Evolutionary conservation across 2,888 invertebrate species (phyloP).

Genomic region (Ypsolopha scabrella): DNA sequence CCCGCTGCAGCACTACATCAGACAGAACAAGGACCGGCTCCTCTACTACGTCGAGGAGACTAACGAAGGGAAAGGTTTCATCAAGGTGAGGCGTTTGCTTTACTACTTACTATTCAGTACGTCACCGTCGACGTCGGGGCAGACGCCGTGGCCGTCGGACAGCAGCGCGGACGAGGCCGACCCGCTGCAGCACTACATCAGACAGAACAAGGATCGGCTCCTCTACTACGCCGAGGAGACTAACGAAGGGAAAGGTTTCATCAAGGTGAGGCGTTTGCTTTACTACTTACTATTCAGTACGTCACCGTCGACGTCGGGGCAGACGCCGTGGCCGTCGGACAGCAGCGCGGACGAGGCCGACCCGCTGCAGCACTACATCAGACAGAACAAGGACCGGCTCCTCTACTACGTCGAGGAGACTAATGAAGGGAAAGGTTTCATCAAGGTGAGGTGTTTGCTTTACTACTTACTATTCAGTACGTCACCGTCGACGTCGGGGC

Average conservation of each 20-base stretch:
- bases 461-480: constrained; percentile 16
- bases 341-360: constrained; percentile 13
- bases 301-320: constrained; percentile 41
- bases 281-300: constrained; percentile 16
- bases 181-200: constrained; percentile 52
- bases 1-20: too few relatives aligned
- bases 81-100: too few relatives aligned
- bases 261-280: constrained; percentile 69
- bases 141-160: constrained; percentile 18
- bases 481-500: constrained; percentile 41
- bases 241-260: constrained; percentile 90
- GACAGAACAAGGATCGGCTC: constrained; percentile 80
- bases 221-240: constrained; percentile 88
- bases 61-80: too few relatives aligned
- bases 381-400: constrained; percentile 80
- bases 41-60: too few relatives aligned
- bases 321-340: constrained; percentile 18
- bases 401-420: constrained; percentile 88
- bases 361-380: constrained; percentile 52
- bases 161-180: constrained; percentile 13
- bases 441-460: constrained; percentile 69
- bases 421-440: constrained; percentile 90
- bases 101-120: too few relatives aligned
- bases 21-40: too few relatives aligned
- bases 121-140: constrained; percentile 41